Conservation (phyloP, 1,140 invertebrate genomes). For the Drosophila oshimai region DNA sequence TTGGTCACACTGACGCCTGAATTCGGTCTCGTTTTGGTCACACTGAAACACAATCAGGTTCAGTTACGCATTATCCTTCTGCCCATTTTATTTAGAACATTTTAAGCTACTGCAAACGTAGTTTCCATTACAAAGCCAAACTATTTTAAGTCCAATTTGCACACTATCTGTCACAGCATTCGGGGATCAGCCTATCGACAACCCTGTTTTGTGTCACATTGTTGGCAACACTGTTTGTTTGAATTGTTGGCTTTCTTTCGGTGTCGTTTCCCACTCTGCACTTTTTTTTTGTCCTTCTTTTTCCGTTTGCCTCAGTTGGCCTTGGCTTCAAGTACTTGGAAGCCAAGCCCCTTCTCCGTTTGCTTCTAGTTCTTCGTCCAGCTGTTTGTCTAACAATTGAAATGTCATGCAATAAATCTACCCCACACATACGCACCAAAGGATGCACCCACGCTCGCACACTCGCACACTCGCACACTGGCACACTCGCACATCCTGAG, state of each 20-base stretch:
- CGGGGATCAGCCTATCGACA: not conserved
- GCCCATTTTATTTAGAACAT: not conserved
- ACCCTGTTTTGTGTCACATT: conserved; percentile 10
- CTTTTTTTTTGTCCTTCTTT: not conserved
- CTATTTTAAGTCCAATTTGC: not conserved
- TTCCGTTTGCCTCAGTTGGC: conserved; percentile 49
- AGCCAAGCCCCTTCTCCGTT: conserved; percentile 11
- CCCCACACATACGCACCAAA: conserved; percentile 36
- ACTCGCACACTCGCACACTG: conserved; percentile 1
- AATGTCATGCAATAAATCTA: conserved; percentile 80
- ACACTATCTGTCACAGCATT: conserved; percentile 4
- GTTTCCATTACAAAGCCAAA: not conserved
- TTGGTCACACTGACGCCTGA: too few relatives aligned
- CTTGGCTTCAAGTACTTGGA: conserved; percentile 62
- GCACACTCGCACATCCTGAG: not conserved
- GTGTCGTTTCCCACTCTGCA: not conserved
- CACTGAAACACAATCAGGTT: too few relatives aligned
- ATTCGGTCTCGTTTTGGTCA: too few relatives aligned
- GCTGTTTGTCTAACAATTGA: conserved; percentile 80
- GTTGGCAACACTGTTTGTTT: conserved; percentile 23
- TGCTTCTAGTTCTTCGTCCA: conserved; percentile 59
- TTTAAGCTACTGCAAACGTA: too few relatives aligned
- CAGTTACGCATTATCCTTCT: too few relatives aligned
- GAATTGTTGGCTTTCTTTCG: conserved; percentile 17
- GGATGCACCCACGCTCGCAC: conserved; percentile 10